Conservation (phyloP, 2,113 vertebrate genomes). For the Tinamus guttatus region DNA sequence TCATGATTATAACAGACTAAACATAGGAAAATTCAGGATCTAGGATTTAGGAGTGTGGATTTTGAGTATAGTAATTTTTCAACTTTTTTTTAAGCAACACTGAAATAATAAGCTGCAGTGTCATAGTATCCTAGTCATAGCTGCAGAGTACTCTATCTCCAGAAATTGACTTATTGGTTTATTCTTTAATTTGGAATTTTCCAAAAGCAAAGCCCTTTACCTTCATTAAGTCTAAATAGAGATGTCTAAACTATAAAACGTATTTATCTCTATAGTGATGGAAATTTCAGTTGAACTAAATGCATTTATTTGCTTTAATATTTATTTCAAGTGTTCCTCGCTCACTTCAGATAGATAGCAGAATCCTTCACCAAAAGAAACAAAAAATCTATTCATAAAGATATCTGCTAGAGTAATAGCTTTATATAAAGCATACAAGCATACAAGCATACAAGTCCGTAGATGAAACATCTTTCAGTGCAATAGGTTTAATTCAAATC, state of each 20-base stretch:
- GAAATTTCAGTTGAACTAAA: slow-evolving; percentile 56
- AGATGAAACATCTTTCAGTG: background rate
- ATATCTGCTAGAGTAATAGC: slow-evolving; percentile 22
- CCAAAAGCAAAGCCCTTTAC: background rate
- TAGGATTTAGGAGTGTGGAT: background rate
- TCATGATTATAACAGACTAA: slow-evolving; percentile 28
- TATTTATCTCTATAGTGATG: slow-evolving; percentile 18
- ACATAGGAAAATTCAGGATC: slow-evolving; percentile 18
- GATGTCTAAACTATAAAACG: background rate
- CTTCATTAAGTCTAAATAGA: background rate
- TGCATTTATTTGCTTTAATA: slow-evolving; percentile 54
- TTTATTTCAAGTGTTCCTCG: slow-evolving; percentile 1
- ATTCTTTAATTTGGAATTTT: slow-evolving; percentile 45
- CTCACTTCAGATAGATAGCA: background rate
- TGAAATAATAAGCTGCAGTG: background rate
- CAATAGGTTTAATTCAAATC: background rate
- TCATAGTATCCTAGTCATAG: background rate
- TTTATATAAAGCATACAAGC: background rate
- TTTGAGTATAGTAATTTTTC: background rate
- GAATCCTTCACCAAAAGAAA: slow-evolving; percentile 10
- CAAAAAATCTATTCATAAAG: background rate
- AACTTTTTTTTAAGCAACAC: background rate
- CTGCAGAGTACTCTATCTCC: background rate
- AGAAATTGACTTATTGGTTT: slow-evolving; percentile 20
- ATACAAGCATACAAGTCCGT: background rate